Conservation (phyloP, 1,140 invertebrate genomes). For the Telenomus remus region DNA sequence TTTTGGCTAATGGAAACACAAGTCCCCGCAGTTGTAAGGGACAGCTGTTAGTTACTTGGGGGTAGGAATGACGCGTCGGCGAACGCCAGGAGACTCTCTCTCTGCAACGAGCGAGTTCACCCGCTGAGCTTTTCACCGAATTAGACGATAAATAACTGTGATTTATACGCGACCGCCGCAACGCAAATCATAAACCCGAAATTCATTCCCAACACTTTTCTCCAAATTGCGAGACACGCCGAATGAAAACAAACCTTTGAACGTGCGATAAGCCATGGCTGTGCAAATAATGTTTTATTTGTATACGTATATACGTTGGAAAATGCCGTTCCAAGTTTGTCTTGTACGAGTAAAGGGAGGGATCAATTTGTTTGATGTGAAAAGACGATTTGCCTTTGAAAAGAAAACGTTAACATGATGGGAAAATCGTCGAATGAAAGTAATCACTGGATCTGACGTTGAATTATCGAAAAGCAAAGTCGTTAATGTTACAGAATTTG, state of each 20-base stretch:
- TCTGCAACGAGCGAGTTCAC: constrained; percentile 25
- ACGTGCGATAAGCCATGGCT: constrained; percentile 32
- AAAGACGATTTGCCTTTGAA: constrained; percentile 2
- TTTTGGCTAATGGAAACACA: constrained; percentile 66
- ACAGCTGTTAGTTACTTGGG: constrained; percentile 52
- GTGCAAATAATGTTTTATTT: neutral
- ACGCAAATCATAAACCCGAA: constrained; percentile 37
- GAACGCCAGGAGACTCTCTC: neutral
- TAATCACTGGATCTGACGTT: constrained; percentile 19
- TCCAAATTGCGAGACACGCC: constrained; percentile 14
- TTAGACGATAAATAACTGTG: constrained; percentile 68
- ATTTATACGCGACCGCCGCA: constrained; percentile 54
- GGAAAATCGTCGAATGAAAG: constrained; percentile 14
- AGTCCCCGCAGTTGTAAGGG: constrained; percentile 59
- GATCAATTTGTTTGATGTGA: constrained; percentile 15
- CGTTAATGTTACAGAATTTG: neutral
- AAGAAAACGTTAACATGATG: constrained; percentile 9
- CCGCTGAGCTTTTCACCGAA: constrained; percentile 62
- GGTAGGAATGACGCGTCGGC: constrained; percentile 33
- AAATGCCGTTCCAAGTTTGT: neutral
- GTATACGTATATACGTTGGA: constrained; percentile 8
- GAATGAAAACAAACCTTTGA: constrained; percentile 32
- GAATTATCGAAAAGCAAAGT: constrained; percentile 13
- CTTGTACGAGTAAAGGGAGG: neutral
- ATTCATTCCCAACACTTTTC: constrained; percentile 51